Percentiles rank a stretch among this genome's conserved stretches.
phyloP scores from a whole-genome alignment of 2,113 vertebrate genomes.

The Apodemus sylvaticus region DNA sequence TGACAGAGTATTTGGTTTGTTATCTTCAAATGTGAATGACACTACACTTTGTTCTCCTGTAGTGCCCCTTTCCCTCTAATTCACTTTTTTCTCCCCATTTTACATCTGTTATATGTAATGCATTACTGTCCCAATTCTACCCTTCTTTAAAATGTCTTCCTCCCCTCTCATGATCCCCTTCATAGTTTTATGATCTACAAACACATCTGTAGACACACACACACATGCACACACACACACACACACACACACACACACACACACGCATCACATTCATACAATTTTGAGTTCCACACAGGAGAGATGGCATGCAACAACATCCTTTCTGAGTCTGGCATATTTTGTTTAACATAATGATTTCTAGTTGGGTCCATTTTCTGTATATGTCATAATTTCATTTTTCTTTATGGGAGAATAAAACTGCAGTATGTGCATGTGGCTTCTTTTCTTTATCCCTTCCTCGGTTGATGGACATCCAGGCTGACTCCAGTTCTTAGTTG shows the following conservation, averaged over 20 bases:
- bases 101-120: neutral
- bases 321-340: neutral
- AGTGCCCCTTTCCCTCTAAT: neutral
- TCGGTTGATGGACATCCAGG: neutral
- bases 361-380: neutral
- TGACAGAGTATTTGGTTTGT: neutral
- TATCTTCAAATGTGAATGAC: neutral
- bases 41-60: no score
- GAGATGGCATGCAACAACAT: no score
- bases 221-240: no score
- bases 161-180: neutral
- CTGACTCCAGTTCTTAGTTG: neutral
- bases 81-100: no score
- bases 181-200: no score
- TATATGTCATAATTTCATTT: neutral
- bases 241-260: no score
- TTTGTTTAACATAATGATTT: neutral
- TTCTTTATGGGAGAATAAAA: neutral
- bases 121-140: neutral
- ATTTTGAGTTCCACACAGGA: neutral
- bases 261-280: neutral
- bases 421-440: neutral
- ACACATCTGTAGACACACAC: no score
- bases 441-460: no score
- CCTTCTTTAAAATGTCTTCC: neutral